Evolutionary conservation across 1,140 invertebrate species (phyloP), one percentile per base, ranked within the genome.

Genomic region (Chelonus insularis): DNA sequence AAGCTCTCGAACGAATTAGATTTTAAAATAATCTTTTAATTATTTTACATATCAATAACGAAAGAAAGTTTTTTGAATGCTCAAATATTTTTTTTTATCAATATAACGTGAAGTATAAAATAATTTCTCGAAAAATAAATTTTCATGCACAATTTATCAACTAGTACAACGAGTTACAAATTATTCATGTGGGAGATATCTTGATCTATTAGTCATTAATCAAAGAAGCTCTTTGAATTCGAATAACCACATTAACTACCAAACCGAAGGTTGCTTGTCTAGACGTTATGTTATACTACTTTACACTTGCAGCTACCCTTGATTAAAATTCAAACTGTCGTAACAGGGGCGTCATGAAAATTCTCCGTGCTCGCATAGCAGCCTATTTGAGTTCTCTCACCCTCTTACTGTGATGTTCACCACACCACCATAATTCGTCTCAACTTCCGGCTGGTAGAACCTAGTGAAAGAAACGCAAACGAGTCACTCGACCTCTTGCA

Each of bases 321-420:
- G 51, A 54, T 54, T 54, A 54, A 54, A 54, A 54, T 54, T 54
- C 51, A 54, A 54, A 54, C 12, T 54, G 51, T 37, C 51, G 51
- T 54, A 54, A 37, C 32, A 39, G 32, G 34, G 12, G 34, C 34
- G 51, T 54, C 51, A 39, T 54, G 51, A 54, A 54, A 54, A 54
- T 39, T 37, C 16, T 54, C 34, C 11, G 8, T 4, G 7, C 32
- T 39, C 51, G 9, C n/a, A 7, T 34, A 21, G 23, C 12, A 18
- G 16, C 48, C 29, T 21, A 14, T 51, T 51, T 18, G 48, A 51
- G 14, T 9, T 9, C n/a, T n/a, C n/a, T n/a, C 18, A 48, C 41
- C 12, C 41, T 43, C 41, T 43, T 43, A 7, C 8, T 9, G 23
- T 23, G 6, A 5, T 32, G 11, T 51, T 12, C 16, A 37, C 32